Conservation (phyloP, 2,113 vertebrate genomes). For the Struthio camelus region DNA sequence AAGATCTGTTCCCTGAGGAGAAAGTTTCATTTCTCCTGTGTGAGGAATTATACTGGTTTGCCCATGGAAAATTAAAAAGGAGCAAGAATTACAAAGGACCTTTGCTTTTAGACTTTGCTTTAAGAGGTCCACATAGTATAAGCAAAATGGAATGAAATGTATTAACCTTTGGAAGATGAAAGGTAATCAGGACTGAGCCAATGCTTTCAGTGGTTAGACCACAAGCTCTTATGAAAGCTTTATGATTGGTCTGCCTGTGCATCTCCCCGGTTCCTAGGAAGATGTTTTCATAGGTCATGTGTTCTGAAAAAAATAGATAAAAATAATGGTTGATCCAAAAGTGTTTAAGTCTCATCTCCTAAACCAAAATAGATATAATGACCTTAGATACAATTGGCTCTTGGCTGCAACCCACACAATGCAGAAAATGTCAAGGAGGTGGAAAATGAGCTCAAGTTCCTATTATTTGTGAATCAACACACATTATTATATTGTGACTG, state of each 20-base stretch:
- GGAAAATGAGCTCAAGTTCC: conserved; percentile 40
- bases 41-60: background rate
- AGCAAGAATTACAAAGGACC: conserved; percentile 13
- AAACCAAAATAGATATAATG: background rate
- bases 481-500: background rate
- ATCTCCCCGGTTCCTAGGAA: background rate
- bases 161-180: conserved; percentile 42
- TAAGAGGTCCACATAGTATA: background rate
- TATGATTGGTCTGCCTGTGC: background rate
- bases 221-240: conserved; percentile 38
- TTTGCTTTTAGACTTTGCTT: conserved; percentile 8
- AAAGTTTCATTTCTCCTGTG: background rate
- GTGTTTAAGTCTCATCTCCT: background rate
- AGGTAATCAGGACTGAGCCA: conserved; percentile 39
- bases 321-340: background rate
- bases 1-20: background rate
- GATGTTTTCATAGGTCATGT: background rate
- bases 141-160: conserved; percentile 19
- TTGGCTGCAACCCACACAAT: background rate
- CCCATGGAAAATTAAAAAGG: background rate
- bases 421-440: conserved; percentile 42
- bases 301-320: background rate
- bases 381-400: conserved; percentile 6
- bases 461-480: conserved; percentile 8
- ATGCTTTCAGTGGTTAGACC: conserved; percentile 34